A percentile compares a stretch with the other conserved stretches of the same genome.
These are phyloP conservation scores for Atta cephalotes DNA, from an alignment of 1,140 invertebrate species.

Conservation along the genomic window DNA sequence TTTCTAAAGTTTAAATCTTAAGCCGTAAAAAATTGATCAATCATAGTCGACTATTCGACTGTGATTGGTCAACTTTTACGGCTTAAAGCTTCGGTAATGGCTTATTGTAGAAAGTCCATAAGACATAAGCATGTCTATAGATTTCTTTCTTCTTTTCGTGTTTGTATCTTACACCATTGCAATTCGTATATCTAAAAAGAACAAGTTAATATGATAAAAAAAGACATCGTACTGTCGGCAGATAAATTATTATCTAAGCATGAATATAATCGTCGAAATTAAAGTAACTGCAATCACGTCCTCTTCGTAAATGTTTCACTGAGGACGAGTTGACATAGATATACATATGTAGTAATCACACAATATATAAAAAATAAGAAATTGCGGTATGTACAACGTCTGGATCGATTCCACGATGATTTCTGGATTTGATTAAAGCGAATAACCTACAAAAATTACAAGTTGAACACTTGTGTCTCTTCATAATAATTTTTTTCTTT, in stretches of 20 bases:
- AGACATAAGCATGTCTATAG: too few species aligned
- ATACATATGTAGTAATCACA: conserved; percentile 23
- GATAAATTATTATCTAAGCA: not conserved
- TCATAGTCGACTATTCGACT: too few species aligned
- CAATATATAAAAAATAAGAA: conserved; percentile 30
- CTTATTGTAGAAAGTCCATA: too few species aligned
- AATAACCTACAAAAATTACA: not conserved
- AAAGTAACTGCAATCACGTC: conserved; percentile 6
- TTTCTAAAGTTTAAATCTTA: too few species aligned
- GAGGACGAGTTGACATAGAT: conserved; percentile 55
- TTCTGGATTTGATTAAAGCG: conserved; percentile 6
- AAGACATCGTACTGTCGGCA: not conserved
- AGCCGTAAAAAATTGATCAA: too few species aligned
- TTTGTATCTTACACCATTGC: too few species aligned
- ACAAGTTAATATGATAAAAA: not conserved
- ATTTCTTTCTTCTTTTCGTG: not conserved
- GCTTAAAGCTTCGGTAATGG: too few species aligned
- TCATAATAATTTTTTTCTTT: not conserved
- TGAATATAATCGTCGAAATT: not conserved
- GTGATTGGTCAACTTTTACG: too few species aligned
- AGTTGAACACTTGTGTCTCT: not conserved
- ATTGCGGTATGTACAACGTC: not conserved
- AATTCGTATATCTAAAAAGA: not conserved
- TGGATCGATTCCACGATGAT: conserved; percentile 49
- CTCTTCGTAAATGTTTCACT: conserved; percentile 46